Evolutionary conservation across 1,140 invertebrate species (phyloP), one percentile per base, ranked within the genome.

Genomic region (Drosophila paulistorum): DNA sequence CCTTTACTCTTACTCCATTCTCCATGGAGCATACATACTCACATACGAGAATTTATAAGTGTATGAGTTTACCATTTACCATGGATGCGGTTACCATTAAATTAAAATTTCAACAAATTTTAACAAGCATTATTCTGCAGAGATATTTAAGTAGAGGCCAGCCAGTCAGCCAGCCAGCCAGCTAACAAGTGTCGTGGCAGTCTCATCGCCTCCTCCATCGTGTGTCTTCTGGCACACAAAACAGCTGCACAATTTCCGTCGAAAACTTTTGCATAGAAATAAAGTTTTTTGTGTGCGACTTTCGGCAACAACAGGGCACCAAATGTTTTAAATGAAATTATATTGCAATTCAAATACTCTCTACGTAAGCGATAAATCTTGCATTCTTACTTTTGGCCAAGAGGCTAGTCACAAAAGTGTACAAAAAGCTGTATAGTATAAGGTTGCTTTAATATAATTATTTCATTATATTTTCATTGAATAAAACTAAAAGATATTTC

Each of bases 231-330:
- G 71, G 65, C 80, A 70, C 77, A 74, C 73, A 89, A 87, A 87
- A 89, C 84, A 87, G 84, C 84, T 87, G 84, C 84, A 89, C 77
- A 84, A 81, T 87, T 87, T 87, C 84, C 83, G 83, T 72, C 70
- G 73, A 48, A 86, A 86, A 86, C 79, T 86, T 86, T 77, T 51
- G 45, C 45, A 51, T 51, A 73, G 65, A 69, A 79, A 37, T 57
- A 77, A 86, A 86, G 69, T 86, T 86, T 85, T 30, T 87, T 87
- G 79, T 87, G 77, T 77, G 79, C 79, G 84, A 87, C 83, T 86
- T 87, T 84, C 59, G 80, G 58, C 82, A 80, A 63, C 68, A 83
- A 69, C 65, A 51, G 54, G 30, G 7, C 10, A 20, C 30, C 37
- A 17, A 41, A 39, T 69, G 7, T 20, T 20, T 41, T 3, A 58